phyloP scores from a whole-genome alignment of 2,797 vertebrate species.

The Tenualosa thibaudeaui region DNA sequence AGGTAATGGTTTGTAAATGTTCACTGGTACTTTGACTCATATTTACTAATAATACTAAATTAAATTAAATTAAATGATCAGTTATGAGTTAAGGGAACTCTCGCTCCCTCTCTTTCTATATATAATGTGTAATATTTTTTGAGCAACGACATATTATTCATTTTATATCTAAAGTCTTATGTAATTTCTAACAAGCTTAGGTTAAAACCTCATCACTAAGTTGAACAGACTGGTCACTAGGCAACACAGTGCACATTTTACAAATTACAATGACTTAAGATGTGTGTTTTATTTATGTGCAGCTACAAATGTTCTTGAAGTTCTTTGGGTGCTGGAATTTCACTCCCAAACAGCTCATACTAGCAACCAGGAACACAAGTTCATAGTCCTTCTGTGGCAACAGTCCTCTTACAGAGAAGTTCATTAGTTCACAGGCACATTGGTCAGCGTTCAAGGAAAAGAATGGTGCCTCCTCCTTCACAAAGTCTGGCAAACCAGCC shows the following conservation, averaged over 20 bases:
- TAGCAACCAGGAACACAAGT: background rate
- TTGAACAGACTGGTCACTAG: background rate
- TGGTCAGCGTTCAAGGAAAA: conserved; percentile 8
- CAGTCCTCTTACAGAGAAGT: background rate
- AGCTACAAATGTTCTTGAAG: background rate
- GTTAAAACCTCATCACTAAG: background rate
- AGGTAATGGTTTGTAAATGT: background rate
- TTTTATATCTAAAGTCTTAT: background rate
- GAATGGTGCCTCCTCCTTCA: background rate
- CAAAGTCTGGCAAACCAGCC: conserved; percentile 10
- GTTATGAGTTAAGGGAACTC: conserved; percentile 3
- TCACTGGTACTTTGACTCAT: background rate
- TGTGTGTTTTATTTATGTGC: background rate
- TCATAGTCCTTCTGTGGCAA: background rate
- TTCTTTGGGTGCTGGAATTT: conserved; percentile 12
- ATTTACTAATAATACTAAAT: too few relatives aligned
- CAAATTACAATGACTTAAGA: conserved; percentile 21
- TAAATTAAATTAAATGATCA: too few relatives aligned
- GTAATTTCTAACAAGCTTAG: background rate
- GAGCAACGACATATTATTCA: too few relatives aligned
- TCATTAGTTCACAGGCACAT: background rate
- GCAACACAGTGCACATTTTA: conserved; percentile 3
- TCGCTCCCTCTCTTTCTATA: too few relatives aligned
- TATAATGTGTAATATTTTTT: background rate
- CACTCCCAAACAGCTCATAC: background rate